phyloP scores from a whole-genome alignment of 2,888 invertebrate species.

The Mimas tiliae region DNA sequence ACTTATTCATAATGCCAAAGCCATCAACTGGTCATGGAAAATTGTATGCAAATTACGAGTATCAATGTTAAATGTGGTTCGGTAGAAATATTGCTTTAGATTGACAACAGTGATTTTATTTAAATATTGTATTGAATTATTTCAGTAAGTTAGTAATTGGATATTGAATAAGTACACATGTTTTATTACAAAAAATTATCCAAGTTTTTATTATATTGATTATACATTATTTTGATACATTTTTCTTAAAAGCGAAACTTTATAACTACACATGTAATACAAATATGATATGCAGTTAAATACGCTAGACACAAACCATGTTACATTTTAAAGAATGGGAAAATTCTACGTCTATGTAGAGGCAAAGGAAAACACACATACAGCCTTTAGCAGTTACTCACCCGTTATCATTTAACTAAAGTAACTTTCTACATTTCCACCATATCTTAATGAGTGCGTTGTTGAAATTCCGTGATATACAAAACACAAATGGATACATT shows the following conservation, averaged over 20 bases:
- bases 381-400: not conserved
- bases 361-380: not conserved
- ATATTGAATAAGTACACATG: too few relatives aligned
- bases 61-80: slow-evolving; percentile 12
- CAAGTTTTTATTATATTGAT: too few relatives aligned
- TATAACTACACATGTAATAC: too few relatives aligned
- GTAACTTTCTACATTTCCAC: slow-evolving; percentile 63
- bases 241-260: too few relatives aligned
- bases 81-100: not conserved
- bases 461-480: slow-evolving; percentile 29
- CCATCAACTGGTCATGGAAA: slow-evolving; percentile 26
- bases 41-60: slow-evolving; percentile 24
- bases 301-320: too few relatives aligned
- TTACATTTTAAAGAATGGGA: too few relatives aligned
- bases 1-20: slow-evolving; percentile 21
- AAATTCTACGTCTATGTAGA: too few relatives aligned
- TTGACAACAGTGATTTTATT: not conserved
- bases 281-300: too few relatives aligned
- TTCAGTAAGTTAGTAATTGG: not conserved
- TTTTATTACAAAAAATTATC: too few relatives aligned
- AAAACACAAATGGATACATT: slow-evolving; percentile 25
- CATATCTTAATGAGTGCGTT: slow-evolving; percentile 58
- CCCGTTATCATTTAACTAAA: slow-evolving; percentile 30
- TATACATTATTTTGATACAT: too few relatives aligned
- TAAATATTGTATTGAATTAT: not conserved